A percentile compares a stretch with the other conserved stretches of the same genome.
These are phyloP conservation scores for Grammomys dolichurus DNA, from an alignment of 2,113 vertebrate species.

Conservation along the genomic window DNA sequence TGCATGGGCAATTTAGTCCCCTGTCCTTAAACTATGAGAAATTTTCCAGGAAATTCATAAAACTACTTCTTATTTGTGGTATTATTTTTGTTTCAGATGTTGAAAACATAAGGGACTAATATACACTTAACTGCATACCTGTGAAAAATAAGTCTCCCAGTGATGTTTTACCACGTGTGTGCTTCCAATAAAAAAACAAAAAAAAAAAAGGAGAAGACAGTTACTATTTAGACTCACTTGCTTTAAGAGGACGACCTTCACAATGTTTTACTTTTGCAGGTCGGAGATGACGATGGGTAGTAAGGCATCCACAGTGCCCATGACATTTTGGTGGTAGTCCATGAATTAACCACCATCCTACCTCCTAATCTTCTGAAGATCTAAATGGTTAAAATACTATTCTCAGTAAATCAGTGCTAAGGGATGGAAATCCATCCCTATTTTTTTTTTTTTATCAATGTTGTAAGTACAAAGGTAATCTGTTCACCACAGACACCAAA, in stretches of 20 bases:
- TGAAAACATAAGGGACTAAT: background rate
- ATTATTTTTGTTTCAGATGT: conserved; percentile 21
- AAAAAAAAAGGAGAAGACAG: conserved; percentile 13
- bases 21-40: conserved; percentile 31
- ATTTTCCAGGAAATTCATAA: conserved; percentile 46
- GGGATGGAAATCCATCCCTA: background rate
- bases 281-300: background rate
- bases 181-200: conserved; percentile 31
- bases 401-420: conserved; percentile 59
- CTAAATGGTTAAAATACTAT: conserved; percentile 51
- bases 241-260: conserved; percentile 24
- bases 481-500: conserved; percentile 28
- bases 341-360: conserved; percentile 11
- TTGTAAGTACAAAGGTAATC: background rate
- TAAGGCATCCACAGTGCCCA: background rate
- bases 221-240: conserved; percentile 25
- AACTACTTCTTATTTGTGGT: background rate
- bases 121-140: conserved; percentile 24
- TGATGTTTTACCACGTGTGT: conserved; percentile 16
- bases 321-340: background rate
- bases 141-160: background rate
- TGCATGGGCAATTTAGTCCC: background rate
- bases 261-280: conserved; percentile 9
- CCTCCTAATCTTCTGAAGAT: conserved; percentile 21
- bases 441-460: conserved; percentile 19